These are phyloP conservation scores for Cuculus canorus DNA, from an alignment of 2,797 vertebrate species.

Conservation along the genomic window DNA sequence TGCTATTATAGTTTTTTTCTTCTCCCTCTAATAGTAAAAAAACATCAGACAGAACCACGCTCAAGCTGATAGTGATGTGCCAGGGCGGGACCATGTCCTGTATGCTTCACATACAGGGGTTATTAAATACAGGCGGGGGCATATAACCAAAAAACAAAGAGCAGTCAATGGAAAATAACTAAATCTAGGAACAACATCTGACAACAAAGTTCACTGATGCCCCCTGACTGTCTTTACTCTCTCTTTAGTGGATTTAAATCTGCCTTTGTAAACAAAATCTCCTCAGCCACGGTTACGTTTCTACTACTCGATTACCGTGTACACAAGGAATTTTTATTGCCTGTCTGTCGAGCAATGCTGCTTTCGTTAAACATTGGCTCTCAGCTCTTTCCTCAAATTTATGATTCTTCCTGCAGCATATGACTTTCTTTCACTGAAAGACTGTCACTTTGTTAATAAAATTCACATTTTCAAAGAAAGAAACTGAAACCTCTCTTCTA, in stretches of 20 bases:
- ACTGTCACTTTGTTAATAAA: slow-evolving; percentile 21
- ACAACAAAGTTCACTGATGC: neutral
- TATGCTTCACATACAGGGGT: fast-evolving
- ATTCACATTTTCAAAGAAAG: slow-evolving; percentile 28
- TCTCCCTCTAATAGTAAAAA: neutral
- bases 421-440: neutral
- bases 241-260: neutral
- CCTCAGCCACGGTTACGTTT: neutral
- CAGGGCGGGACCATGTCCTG: neutral
- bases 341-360: neutral
- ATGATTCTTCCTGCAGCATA: neutral
- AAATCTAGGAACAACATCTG: neutral
- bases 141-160: neutral
- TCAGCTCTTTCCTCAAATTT: neutral
- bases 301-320: neutral
- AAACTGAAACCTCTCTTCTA: slow-evolving; percentile 15
- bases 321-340: neutral
- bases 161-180: neutral
- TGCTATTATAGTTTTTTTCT: neutral
- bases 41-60: neutral
- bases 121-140: neutral
- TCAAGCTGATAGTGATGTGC: fast-evolving
- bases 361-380: neutral
- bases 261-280: neutral
- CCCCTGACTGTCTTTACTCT: neutral